Percentiles rank a stretch among this genome's conserved stretches.
Evolutionary conservation across 2,113 vertebrate genomes (phyloP).

Genomic region (Esox niger): DNA sequence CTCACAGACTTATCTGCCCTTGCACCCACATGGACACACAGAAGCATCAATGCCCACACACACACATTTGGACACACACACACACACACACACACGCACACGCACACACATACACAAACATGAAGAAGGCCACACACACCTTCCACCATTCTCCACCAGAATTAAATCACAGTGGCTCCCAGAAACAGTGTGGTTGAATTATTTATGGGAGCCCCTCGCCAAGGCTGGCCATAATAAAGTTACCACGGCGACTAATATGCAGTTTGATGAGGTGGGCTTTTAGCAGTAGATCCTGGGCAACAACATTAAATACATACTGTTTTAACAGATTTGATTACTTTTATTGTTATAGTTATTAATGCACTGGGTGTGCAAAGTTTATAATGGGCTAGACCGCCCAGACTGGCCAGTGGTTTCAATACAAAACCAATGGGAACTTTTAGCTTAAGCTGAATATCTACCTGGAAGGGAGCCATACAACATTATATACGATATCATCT

Average conservation of each 20-base stretch:
- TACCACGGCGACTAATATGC: constrained; percentile 74
- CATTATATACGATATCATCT: constrained; percentile 53
- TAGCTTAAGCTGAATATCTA: too few relatives aligned
- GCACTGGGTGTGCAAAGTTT: constrained; percentile 49
- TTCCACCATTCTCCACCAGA: constrained; percentile 58
- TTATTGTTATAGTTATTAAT: constrained; percentile 80
- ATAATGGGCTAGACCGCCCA: constrained; percentile 3
- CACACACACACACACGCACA: constrained; percentile 28
- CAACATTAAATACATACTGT: constrained; percentile 78
- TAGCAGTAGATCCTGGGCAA: constrained; percentile 62
- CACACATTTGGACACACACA: constrained; percentile 4
- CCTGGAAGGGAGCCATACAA: constrained; percentile 40
- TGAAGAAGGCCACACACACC: constrained; percentile 22
- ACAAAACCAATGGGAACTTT: constrained; percentile 19
- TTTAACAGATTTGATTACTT: constrained; percentile 75
- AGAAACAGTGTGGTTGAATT: constrained; percentile 75
- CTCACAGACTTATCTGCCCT: neutral
- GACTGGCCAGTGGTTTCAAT: constrained; percentile 37
- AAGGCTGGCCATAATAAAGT: constrained; percentile 75
- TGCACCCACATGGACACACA: constrained; percentile 1
- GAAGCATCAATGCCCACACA: neutral
- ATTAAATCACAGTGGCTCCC: constrained; percentile 78
- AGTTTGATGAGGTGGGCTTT: constrained; percentile 78
- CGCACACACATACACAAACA: constrained; percentile 44
- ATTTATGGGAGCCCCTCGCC: constrained; percentile 77